Evolutionary conservation across 2,888 invertebrate species (phyloP).

Genomic region (Scotopteryx bipunctaria): DNA sequence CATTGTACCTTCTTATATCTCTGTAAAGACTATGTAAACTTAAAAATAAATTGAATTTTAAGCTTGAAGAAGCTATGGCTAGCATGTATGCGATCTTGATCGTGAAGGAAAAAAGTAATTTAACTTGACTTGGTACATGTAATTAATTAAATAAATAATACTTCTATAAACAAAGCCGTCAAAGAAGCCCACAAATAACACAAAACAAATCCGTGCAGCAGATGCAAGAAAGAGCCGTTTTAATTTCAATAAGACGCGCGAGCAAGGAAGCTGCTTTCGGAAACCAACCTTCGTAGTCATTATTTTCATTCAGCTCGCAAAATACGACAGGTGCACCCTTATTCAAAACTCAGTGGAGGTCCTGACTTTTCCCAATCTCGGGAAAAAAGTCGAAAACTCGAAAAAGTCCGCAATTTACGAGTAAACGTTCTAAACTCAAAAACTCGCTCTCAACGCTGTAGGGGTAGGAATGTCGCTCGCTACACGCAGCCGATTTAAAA

Average conservation of each 20-base stretch:
- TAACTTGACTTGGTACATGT: too few relatives aligned
- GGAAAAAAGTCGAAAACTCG: slow-evolving; percentile 44
- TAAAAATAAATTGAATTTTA: too few relatives aligned
- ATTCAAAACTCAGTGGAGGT: slow-evolving; percentile 50
- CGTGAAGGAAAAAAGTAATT: too few relatives aligned
- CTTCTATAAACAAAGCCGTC: slow-evolving; percentile 2
- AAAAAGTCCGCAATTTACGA: slow-evolving; percentile 73
- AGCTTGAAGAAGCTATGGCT: too few relatives aligned
- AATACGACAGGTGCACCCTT: slow-evolving; percentile 53
- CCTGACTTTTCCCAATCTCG: slow-evolving; percentile 57
- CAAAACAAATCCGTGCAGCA: slow-evolving; percentile 27
- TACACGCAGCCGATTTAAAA: slow-evolving; percentile 34
- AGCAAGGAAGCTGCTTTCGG: slow-evolving; percentile 36
- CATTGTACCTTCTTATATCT: too few relatives aligned
- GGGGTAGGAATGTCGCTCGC: slow-evolving; percentile 48
- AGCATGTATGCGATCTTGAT: too few relatives aligned
- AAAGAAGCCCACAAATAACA: slow-evolving; percentile 6
- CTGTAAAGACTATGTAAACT: too few relatives aligned
- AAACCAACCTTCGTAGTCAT: slow-evolving; percentile 39
- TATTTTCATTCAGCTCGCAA: slow-evolving; percentile 44
- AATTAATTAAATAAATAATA: too few relatives aligned
- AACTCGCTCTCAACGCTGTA: slow-evolving; percentile 49
- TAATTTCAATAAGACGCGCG: slow-evolving; percentile 38
- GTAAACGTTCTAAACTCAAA: slow-evolving; percentile 34
- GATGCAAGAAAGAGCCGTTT: slow-evolving; percentile 35